Percentiles rank a stretch among this genome's conserved stretches.
These are phyloP conservation scores for Volucella inflata DNA, from an alignment of 2,888 invertebrate species.

Conservation along the genomic window DNA sequence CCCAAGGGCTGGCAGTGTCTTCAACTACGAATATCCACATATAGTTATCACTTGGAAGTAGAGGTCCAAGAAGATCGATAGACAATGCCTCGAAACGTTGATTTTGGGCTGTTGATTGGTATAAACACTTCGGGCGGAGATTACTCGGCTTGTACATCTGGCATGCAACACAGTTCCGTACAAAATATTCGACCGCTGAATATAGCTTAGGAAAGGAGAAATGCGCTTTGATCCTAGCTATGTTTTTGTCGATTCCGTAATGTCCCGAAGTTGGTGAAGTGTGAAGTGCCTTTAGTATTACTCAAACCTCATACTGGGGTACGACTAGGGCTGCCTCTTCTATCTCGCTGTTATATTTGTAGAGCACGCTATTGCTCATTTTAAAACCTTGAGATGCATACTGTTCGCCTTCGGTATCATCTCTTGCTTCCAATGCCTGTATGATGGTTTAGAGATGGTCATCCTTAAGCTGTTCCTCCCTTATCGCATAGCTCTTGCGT, in stretches of 20 bases:
- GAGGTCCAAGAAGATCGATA: conserved; percentile 30
- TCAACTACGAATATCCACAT: conserved; percentile 76
- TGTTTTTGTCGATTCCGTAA: no score
- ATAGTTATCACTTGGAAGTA: not conserved
- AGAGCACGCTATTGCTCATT: conserved; percentile 50
- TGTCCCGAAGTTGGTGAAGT: conserved; percentile 18
- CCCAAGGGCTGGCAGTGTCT: conserved; percentile 74
- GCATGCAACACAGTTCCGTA: no score
- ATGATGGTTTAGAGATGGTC: no score
- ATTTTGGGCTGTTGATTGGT: not conserved
- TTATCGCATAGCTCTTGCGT: no score
- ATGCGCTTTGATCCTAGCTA: no score
- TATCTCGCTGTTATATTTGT: conserved; percentile 9
- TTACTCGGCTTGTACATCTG: no score
- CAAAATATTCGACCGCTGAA: no score
- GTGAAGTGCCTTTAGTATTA: conserved; percentile 1
- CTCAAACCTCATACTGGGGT: not conserved
- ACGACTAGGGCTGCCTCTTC: conserved; percentile 26
- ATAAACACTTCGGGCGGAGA: no score
- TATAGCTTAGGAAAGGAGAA: no score
- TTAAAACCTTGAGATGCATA: conserved; percentile 64
- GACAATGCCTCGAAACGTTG: conserved; percentile 23
- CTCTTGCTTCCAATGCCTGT: conserved; percentile 40
- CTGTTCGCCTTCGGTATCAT: conserved; percentile 32
- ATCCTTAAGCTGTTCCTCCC: no score